phyloP scores from a whole-genome alignment of 2,888 invertebrate genomes.

The Pteria penguin region DNA sequence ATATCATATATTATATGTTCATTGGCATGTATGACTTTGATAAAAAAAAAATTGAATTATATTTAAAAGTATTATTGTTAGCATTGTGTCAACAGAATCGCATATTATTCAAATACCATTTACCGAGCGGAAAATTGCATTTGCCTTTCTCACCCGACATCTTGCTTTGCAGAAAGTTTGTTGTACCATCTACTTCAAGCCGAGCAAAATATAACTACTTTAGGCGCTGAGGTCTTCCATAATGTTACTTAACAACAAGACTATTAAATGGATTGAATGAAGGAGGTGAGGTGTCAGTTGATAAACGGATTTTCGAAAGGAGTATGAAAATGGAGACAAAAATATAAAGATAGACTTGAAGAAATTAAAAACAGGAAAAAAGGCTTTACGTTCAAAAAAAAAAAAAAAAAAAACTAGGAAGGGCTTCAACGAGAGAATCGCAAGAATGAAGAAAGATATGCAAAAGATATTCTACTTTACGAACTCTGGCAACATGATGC shows the following conservation, averaged over 20 bases:
- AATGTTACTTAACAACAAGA: slow-evolving; percentile 42
- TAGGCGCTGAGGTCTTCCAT: slow-evolving; percentile 38
- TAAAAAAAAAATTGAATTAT: slow-evolving; percentile 18
- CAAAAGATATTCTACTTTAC: slow-evolving; percentile 8
- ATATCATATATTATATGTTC: slow-evolving; percentile 32
- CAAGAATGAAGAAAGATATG: slow-evolving; percentile 17
- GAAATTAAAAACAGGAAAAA: slow-evolving; percentile 28
- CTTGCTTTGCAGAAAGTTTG: slow-evolving; percentile 47
- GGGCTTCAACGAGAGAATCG: background rate
- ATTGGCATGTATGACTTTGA: slow-evolving; percentile 11
- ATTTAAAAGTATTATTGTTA: slow-evolving; percentile 28
- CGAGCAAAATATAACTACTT: slow-evolving; percentile 33
- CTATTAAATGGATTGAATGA: slow-evolving; percentile 30
- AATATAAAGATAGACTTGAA: slow-evolving; percentile 29
- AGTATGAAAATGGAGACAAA: slow-evolving; percentile 27
- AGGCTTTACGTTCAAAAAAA: slow-evolving; percentile 8
- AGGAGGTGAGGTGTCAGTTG: slow-evolving; percentile 22
- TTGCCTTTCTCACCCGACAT: slow-evolving; percentile 15
- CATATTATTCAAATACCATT: slow-evolving; percentile 34
- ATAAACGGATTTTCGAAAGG: slow-evolving; percentile 36
- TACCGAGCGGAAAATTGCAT: slow-evolving; percentile 17
- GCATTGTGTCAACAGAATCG: slow-evolving; percentile 9
- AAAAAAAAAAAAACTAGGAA: slow-evolving; percentile 8
- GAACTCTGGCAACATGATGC: slow-evolving; percentile 30
- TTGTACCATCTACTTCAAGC: slow-evolving; percentile 39